Evolutionary conservation across 1,140 invertebrate species (phyloP).

Genomic region (Carcinoscorpius rotundicauda): DNA sequence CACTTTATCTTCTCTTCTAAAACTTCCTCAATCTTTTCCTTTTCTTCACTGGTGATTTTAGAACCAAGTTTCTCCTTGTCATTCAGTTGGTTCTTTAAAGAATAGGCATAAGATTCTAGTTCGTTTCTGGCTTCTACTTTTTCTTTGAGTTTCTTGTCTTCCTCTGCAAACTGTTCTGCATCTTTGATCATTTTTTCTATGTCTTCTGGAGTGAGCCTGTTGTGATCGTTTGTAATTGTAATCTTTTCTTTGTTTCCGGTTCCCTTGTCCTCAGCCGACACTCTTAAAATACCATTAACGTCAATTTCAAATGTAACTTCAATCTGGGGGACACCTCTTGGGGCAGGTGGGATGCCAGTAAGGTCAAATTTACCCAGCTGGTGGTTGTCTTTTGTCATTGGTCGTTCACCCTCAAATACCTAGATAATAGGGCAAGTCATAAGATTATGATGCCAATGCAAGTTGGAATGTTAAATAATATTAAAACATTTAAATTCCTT

Average conservation of each 20-base stretch:
- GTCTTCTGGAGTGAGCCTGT: slow-evolving; percentile 89
- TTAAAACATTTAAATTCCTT: no score
- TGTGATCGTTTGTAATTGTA: slow-evolving; percentile 97
- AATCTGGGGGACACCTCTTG: slow-evolving; percentile 66
- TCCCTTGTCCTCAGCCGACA: slow-evolving; percentile 95
- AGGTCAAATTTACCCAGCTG: slow-evolving; percentile 95
- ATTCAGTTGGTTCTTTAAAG: slow-evolving; percentile 90
- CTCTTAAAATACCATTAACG: slow-evolving; percentile 90
- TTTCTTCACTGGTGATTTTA: slow-evolving; percentile 83
- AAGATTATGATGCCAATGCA: no score
- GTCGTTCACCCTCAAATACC: slow-evolving; percentile 93
- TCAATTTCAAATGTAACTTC: slow-evolving; percentile 99
- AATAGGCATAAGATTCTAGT: slow-evolving; percentile 95
- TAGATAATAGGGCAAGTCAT: slow-evolving; percentile 12
- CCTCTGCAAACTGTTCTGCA: slow-evolving; percentile 96
- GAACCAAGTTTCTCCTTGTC: slow-evolving; percentile 97
- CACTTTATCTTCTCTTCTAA: slow-evolving; percentile 97
- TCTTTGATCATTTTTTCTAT: slow-evolving; percentile 99
- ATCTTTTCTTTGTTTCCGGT: slow-evolving; percentile 98
- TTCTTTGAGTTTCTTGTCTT: slow-evolving; percentile 96
- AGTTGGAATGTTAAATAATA: no score
- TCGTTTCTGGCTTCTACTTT: slow-evolving; percentile 77
- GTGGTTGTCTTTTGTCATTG: slow-evolving; percentile 99
- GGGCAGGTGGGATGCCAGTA: slow-evolving; percentile 94
- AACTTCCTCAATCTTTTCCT: slow-evolving; percentile 84